A percentile compares a stretch with the other conserved stretches of the same genome.
Conservation (phyloP, 2,797 vertebrate genomes). For the Eutrigla gurnardus region DNA sequence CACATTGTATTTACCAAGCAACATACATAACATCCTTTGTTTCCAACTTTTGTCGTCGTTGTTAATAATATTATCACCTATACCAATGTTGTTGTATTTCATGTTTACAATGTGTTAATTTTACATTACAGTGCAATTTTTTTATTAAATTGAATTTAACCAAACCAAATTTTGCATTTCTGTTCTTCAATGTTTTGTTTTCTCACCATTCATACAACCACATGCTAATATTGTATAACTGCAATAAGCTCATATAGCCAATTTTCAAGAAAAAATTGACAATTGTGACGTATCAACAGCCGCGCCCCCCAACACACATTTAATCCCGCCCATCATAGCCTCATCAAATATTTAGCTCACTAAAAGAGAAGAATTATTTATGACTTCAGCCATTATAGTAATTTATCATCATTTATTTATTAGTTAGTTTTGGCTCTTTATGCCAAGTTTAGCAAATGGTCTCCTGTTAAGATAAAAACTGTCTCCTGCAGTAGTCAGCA, state of each 20-base stretch:
- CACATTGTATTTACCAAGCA: background rate
- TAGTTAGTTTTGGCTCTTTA: background rate
- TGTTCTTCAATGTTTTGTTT: too few species aligned
- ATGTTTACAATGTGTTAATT: too few species aligned
- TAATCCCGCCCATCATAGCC: background rate
- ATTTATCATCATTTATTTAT: constrained; percentile 38
- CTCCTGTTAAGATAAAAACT: too few species aligned
- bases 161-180: background rate
- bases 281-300: background rate
- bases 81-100: too few species aligned
- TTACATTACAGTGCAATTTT: background rate
- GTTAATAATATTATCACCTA: background rate
- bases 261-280: background rate
- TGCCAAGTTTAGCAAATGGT: too few species aligned
- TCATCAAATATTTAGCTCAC: constrained; percentile 47
- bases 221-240: background rate
- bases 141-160: background rate
- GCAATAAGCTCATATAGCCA: background rate
- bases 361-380: constrained; percentile 42
- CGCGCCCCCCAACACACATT: background rate
- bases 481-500: too few species aligned
- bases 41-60: background rate
- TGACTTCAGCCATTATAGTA: constrained; percentile 17
- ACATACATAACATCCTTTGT: background rate
- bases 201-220: too few species aligned